phyloP scores from a whole-genome alignment of 2,888 invertebrate species.

The Agonopterix subpropinquella region DNA sequence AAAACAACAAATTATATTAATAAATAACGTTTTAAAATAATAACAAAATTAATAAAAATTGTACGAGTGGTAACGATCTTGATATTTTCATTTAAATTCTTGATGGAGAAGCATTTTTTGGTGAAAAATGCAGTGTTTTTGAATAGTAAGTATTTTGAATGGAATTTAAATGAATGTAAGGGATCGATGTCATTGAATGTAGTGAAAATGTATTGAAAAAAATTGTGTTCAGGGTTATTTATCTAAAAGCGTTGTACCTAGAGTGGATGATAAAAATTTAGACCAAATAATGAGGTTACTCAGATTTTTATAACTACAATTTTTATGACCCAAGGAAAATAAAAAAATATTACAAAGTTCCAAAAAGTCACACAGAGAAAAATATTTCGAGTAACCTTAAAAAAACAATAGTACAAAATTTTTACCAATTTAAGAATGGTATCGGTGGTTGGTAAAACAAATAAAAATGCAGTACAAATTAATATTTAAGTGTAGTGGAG shows the following conservation, averaged over 20 bases:
- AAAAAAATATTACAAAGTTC: no score
- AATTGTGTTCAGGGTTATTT: slow-evolving; percentile 62
- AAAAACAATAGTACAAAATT: slow-evolving; percentile 57
- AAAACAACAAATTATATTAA: slow-evolving; percentile 73
- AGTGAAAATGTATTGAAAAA: slow-evolving; percentile 56
- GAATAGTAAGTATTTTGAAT: slow-evolving; percentile 24
- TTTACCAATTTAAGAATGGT: slow-evolving; percentile 42
- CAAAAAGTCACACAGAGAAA: no score
- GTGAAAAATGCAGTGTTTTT: slow-evolving; percentile 44
- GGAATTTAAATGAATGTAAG: slow-evolving; percentile 32
- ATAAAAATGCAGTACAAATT: slow-evolving; percentile 65
- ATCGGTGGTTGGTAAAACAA: slow-evolving; percentile 59
- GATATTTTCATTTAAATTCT: slow-evolving; percentile 34
- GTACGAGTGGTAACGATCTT: slow-evolving; percentile 58
- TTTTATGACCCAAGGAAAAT: no score
- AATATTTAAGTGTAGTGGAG: slow-evolving; percentile 53
- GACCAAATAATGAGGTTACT: no score
- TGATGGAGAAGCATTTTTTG: slow-evolving; percentile 40
- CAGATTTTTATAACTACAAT: no score
- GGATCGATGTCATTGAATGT: slow-evolving; percentile 50
- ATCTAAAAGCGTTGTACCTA: slow-evolving; percentile 54
- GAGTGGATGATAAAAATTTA: slow-evolving; percentile 31
- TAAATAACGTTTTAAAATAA: slow-evolving; percentile 67
- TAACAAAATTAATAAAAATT: slow-evolving; percentile 68
- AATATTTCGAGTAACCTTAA: background rate